Percentiles rank a stretch among this genome's conserved stretches.
Evolutionary conservation across 2,888 invertebrate genomes (phyloP).

Genomic region (Phragmatobia fuliginosa): DNA sequence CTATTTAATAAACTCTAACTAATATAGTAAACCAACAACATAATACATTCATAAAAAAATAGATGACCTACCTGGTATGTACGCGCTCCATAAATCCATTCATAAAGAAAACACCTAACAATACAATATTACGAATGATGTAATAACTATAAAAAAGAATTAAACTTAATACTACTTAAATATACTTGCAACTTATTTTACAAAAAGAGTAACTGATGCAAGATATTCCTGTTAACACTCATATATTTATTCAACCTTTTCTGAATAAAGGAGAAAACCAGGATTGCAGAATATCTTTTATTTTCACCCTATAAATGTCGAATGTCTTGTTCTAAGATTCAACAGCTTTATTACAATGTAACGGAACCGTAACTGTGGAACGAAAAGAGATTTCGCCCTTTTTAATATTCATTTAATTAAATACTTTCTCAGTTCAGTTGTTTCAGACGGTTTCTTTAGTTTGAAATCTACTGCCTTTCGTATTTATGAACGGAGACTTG

Average conservation of each 20-base stretch:
- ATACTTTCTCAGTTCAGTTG: constrained; percentile 27
- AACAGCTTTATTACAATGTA: constrained; percentile 2
- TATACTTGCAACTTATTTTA: no score
- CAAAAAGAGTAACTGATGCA: neutral
- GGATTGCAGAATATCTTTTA: neutral
- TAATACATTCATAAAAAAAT: no score
- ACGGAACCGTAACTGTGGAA: neutral
- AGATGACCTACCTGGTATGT: no score
- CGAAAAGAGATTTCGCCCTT: constrained; percentile 1
- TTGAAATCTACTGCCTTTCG: constrained; percentile 11
- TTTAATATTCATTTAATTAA: constrained; percentile 34
- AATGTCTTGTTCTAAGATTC: constrained; percentile 6
- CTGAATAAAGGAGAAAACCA: neutral
- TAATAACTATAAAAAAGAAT: no score
- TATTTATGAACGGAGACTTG: neutral
- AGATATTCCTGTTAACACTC: neutral
- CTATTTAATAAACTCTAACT: no score
- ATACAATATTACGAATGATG: no score
- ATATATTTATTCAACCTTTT: neutral
- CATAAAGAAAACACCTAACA: no score
- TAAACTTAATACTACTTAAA: no score
- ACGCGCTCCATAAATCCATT: no score
- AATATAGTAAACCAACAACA: no score
- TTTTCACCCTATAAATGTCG: neutral
- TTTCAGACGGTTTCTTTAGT: constrained; percentile 27